Percentiles rank a stretch among this genome's conserved stretches.
phyloP scores from a whole-genome alignment of 2,797 vertebrate genomes.

The Pterois miles region DNA sequence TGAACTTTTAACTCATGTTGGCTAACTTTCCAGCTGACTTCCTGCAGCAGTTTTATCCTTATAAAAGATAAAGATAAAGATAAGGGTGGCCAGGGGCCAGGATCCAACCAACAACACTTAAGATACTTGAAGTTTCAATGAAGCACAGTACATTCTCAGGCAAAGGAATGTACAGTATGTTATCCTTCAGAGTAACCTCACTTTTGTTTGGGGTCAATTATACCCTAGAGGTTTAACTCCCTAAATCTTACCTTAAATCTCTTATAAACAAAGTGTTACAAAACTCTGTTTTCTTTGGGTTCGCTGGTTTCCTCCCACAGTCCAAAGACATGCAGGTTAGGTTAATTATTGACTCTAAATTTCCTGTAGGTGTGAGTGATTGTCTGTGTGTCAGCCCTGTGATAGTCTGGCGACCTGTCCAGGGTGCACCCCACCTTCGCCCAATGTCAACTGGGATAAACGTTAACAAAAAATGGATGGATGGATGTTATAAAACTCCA shows the following conservation, averaged over 20 bases:
- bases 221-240: neutral
- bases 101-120: neutral
- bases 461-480: rapidly evolving
- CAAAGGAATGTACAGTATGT: neutral
- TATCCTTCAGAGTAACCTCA: neutral
- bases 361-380: too few species aligned
- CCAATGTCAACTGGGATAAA: too few species aligned
- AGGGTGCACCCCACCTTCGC: too few species aligned
- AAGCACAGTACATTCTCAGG: neutral
- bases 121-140: neutral
- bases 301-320: too few species aligned
- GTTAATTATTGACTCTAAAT: too few species aligned
- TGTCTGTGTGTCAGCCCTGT: too few species aligned
- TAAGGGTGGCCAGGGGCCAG: neutral
- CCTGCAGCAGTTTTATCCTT: neutral
- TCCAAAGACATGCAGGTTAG: too few species aligned
- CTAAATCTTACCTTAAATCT: neutral
- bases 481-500: neutral
- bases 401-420: too few species aligned
- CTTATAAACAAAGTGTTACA: neutral
- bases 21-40: constrained; percentile 42
- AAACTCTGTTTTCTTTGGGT: too few species aligned
- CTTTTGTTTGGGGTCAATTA: neutral
- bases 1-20: constrained; percentile 26
- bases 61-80: too few species aligned